A percentile compares a stretch with the other conserved stretches of the same genome.
phyloP scores from a whole-genome alignment of 2,797 vertebrate species.

The Remorina albescens region DNA sequence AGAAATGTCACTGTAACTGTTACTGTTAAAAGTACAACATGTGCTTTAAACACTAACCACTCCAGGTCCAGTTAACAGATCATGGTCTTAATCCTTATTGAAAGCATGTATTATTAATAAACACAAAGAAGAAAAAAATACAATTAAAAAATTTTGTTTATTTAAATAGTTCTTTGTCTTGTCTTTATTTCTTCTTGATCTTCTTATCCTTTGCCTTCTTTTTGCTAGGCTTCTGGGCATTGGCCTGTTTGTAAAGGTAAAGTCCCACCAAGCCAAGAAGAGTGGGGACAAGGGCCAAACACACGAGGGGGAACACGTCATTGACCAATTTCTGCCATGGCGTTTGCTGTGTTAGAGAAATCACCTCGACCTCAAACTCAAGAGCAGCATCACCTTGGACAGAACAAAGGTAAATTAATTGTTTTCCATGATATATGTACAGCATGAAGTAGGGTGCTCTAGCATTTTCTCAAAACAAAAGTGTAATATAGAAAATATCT shows the following conservation, averaged over 20 bases:
- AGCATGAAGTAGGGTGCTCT: not conserved
- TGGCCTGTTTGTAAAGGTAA: slow-evolving; percentile 94
- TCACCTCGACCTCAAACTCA: slow-evolving; percentile 94
- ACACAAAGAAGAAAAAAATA: slow-evolving; percentile 45
- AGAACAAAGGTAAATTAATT: slow-evolving; percentile 2
- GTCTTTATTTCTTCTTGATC: slow-evolving; percentile 95
- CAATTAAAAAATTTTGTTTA: slow-evolving; percentile 69
- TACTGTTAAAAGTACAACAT: not conserved
- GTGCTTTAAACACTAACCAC: not conserved
- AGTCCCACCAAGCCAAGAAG: slow-evolving; percentile 92
- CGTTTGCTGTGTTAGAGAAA: slow-evolving; percentile 88
- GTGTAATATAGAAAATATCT: too few species aligned
- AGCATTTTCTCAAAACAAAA: too few species aligned
- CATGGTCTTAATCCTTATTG: not conserved
- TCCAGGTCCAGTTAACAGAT: not conserved
- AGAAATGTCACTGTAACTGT: not conserved
- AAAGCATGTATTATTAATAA: slow-evolving; percentile 13
- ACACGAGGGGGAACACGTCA: slow-evolving; percentile 89
- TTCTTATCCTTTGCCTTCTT: slow-evolving; percentile 96
- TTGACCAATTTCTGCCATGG: slow-evolving; percentile 93
- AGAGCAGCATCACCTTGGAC: slow-evolving; percentile 89
- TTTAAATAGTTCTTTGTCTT: slow-evolving; percentile 81
- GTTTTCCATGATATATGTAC: not conserved
- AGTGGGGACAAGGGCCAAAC: slow-evolving; percentile 91
- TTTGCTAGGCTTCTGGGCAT: slow-evolving; percentile 86